phyloP scores from a whole-genome alignment of 2,113 vertebrate genomes.

The Cisticola juncidis region DNA sequence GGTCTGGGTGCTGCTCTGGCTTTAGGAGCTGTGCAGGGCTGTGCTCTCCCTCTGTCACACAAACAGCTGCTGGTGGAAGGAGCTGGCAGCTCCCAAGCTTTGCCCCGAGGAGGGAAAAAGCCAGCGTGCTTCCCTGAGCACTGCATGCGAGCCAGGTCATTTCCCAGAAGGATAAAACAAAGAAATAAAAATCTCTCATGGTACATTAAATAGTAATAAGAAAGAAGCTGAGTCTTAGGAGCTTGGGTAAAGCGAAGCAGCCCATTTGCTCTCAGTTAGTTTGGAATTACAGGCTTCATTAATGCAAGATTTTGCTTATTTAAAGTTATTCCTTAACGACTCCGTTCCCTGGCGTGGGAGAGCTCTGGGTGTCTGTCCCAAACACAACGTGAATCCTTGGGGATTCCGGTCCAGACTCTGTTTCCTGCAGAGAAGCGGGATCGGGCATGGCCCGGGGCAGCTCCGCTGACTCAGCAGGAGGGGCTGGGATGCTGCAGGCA shows the following conservation, averaged over 20 bases:
- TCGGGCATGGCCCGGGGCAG: rapidly evolving
- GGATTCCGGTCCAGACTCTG: neutral
- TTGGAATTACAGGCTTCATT: conserved; percentile 78
- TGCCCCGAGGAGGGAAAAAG: neutral
- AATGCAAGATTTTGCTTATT: conserved; percentile 72
- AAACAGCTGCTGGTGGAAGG: neutral
- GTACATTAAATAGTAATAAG: conserved; percentile 73
- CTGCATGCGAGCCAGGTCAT: neutral
- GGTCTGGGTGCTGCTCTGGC: neutral
- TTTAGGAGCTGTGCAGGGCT: neutral
- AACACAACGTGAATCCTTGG: neutral
- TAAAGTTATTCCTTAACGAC: conserved; percentile 67
- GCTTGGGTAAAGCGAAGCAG: conserved; percentile 42
- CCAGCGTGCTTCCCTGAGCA: neutral
- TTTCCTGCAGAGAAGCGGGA: rapidly evolving
- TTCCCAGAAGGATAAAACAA: neutral
- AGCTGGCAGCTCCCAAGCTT: rapidly evolving
- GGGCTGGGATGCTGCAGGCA: neutral
- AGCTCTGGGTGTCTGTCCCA: neutral
- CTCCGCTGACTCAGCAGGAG: neutral
- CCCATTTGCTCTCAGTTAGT: conserved; percentile 66
- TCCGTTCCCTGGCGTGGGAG: neutral
- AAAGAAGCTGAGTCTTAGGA: neutral
- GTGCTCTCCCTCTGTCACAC: neutral
- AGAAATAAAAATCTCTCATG: conserved; percentile 12